phyloP scores from a whole-genome alignment of 2,888 invertebrate species.

The Drosophila kambysellisi region DNA sequence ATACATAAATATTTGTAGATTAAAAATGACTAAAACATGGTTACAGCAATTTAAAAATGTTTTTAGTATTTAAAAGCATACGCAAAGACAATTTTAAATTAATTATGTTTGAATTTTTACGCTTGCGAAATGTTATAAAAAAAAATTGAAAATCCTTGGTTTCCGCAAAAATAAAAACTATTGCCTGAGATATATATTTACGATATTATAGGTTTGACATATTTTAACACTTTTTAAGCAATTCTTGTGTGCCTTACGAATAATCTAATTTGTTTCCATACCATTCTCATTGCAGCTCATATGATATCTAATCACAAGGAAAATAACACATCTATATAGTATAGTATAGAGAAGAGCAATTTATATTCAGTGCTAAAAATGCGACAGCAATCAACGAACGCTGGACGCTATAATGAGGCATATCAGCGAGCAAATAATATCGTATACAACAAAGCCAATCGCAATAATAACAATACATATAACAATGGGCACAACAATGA shows the following conservation, averaged over 20 bases:
- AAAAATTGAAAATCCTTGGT: background rate
- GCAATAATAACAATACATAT: conserved; percentile 32
- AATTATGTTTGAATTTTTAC: background rate
- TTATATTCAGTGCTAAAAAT: conserved; percentile 29
- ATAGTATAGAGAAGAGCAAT: conserved; percentile 7
- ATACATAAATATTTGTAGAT: background rate
- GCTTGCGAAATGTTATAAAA: fast-evolving
- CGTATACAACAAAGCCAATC: conserved; percentile 31
- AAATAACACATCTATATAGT: background rate
- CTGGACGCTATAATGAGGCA: conserved; percentile 72
- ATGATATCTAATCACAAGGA: conserved; percentile 8
- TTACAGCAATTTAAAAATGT: too few relatives aligned
- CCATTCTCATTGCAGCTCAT: conserved; percentile 26
- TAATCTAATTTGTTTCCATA: background rate
- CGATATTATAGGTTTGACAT: too few relatives aligned
- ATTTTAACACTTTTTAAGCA: background rate
- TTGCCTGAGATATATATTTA: background rate
- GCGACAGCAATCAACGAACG: conserved; percentile 52
- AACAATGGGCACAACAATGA: conserved; percentile 61
- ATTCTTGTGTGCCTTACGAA: background rate
- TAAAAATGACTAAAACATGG: background rate
- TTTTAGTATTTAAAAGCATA: background rate
- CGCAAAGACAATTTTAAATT: background rate
- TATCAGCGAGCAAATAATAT: conserved; percentile 69
- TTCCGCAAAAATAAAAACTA: background rate